Evolutionary conservation across 37 sponge, comb jelly and placozoan species (phyloP), one percentile per base, ranked within the genome.

Genomic region (Hexactinellida sp.): DNA sequence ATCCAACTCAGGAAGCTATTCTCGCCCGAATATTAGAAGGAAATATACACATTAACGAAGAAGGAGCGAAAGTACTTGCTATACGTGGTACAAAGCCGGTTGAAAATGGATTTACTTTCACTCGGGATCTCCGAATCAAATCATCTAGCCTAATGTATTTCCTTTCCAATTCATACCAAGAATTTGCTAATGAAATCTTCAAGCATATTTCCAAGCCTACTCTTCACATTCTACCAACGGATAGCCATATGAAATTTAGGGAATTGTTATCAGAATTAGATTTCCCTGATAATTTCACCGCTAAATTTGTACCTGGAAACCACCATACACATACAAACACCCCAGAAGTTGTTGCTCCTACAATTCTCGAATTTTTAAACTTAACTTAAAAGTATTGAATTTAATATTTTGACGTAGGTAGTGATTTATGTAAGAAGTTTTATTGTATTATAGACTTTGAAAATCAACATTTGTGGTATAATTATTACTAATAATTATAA

Each of bases 301-400:
- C 5, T 10, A 63, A 63, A 63, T 25, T 63, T 63, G 76, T 63
- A 1, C 13, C 30, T 63, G 76, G 76, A 63, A 63, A 63, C 76
- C 76, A 63, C 13, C 76, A 63, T 63, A 23, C 13, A 28, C 76
- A 63, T 23, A 63, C 76, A 32, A 63, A 63, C 34, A 25, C 25
- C 3, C 76, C 76, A n/a, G 76, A 63, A 63, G 30, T 63, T 63
- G 76, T 63, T 63, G 76, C 76, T 7, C 76, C 76, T 63, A 1
- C 13, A 63, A 63, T 63, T 63, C 30, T 63, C 3, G 76, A 63
- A 25, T 63, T 63, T 63, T n/a, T 63, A 23, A 63, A 63, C 16
- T 47, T 47, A 47, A 16, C 16, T 47, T 47, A 9, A 16, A 9
- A 47, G 16, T 47, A 16, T 47, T 47, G 52, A 47, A 47, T 16